Evolutionary conservation across 1,140 invertebrate genomes (phyloP).

Genomic region (Lordiphosa clarofinis): DNA sequence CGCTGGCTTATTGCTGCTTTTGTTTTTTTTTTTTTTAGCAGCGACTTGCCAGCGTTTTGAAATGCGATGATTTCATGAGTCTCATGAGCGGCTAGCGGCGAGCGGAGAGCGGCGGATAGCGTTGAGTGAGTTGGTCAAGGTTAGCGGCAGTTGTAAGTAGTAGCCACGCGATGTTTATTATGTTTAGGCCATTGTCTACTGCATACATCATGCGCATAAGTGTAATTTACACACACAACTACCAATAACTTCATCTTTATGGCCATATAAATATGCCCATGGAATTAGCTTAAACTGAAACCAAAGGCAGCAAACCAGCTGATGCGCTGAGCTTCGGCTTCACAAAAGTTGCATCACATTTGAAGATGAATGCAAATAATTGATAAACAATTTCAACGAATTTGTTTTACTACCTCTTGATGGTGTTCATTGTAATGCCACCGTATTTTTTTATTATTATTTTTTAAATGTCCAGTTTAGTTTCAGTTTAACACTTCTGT

Average conservation of each 20-base stretch:
- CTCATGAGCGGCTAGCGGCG: constrained; percentile 43
- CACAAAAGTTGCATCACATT: too few species aligned
- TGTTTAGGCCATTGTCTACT: constrained; percentile 34
- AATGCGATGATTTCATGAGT: constrained; percentile 58
- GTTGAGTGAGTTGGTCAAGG: constrained; percentile 65
- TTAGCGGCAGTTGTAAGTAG: constrained; percentile 20
- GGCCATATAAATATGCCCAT: constrained; percentile 20
- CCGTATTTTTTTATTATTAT: too few species aligned
- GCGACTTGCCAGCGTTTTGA: constrained; percentile 57
- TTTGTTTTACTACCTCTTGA: too few species aligned
- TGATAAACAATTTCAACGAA: too few species aligned
- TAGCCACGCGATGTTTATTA: constrained; percentile 34
- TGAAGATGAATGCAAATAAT: too few species aligned
- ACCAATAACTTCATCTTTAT: constrained; percentile 44
- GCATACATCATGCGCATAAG: constrained; percentile 28
- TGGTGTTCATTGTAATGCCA: too few species aligned
- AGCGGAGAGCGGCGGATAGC: constrained; percentile 19
- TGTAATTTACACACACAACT: constrained; percentile 39
- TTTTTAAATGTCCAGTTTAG: too few species aligned
- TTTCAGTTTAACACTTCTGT: too few species aligned
- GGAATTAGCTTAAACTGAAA: constrained; percentile 35
- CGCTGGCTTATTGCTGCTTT: constrained; percentile 29
- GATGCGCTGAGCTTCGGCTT: too few species aligned
- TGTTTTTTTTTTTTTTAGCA: constrained; percentile 9
- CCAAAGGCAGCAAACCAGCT: constrained; percentile 1